A percentile compares a stretch with the other conserved stretches of the same genome.
phyloP scores from a whole-genome alignment of 53 echinoderm and acorn worm genomes.

The Holothuria leucospilota region DNA sequence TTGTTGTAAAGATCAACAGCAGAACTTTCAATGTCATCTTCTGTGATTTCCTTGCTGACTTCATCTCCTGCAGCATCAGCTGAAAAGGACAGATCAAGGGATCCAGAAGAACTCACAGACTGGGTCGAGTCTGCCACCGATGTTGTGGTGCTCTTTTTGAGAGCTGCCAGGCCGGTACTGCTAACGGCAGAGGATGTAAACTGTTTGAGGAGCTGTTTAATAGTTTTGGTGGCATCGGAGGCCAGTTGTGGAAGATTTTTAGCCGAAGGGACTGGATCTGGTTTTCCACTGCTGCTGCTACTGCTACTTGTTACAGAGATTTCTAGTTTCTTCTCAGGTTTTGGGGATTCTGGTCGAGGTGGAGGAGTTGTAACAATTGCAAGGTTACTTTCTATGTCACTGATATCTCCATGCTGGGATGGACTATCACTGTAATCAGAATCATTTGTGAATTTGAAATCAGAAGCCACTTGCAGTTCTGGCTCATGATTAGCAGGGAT shows the following conservation, averaged over 20 bases:
- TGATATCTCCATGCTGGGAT: conserved; percentile 12
- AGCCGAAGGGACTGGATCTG: conserved; percentile 1
- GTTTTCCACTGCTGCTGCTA: conserved; percentile 6
- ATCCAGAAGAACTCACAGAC: conserved; percentile 68
- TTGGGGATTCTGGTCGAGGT: conserved; percentile 13
- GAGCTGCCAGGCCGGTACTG: neutral
- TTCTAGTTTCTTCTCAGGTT: neutral
- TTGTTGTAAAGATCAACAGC: conserved; percentile 98
- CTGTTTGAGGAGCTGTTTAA: conserved; percentile 79
- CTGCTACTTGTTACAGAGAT: conserved; percentile 17
- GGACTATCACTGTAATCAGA: conserved; percentile 48
- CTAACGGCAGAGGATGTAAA: conserved; percentile 55
- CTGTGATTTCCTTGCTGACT: neutral
- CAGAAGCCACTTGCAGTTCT: neutral
- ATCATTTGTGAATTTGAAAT: conserved; percentile 40
- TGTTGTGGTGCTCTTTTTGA: conserved; percentile 47
- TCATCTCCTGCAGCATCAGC: conserved; percentile 39
- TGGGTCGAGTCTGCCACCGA: conserved; percentile 54
- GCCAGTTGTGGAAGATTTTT: conserved; percentile 46
- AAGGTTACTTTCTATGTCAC: conserved; percentile 31
- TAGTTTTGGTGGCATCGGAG: conserved; percentile 69
- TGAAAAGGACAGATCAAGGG: conserved; percentile 43
- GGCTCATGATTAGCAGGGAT: neutral
- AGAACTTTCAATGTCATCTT: conserved; percentile 79
- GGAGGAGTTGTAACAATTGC: conserved; percentile 40